phyloP scores from a whole-genome alignment of 2,888 invertebrate species.

The Cataglyphis rosenhaueri region DNA sequence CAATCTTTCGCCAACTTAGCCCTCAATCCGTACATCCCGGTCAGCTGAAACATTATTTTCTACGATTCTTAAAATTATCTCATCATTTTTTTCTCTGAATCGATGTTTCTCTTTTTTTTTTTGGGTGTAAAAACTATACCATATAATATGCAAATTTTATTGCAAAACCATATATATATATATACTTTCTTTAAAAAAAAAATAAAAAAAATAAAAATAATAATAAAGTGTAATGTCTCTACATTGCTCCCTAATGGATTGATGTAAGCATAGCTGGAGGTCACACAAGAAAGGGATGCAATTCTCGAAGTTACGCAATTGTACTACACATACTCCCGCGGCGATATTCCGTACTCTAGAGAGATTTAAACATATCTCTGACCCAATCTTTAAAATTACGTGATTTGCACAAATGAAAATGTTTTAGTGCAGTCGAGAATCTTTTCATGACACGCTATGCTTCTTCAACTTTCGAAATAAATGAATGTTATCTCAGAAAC shows the following conservation, averaged over 20 bases:
- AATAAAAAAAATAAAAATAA: not conserved
- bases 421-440: constrained; percentile 19
- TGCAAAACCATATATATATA: not conserved
- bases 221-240: not conserved
- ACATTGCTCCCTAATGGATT: not conserved
- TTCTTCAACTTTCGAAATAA: constrained; percentile 8
- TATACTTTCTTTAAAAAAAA: not conserved
- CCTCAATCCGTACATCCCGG: not conserved
- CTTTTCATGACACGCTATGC: constrained; percentile 15
- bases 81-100: not conserved
- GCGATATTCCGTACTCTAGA: not conserved
- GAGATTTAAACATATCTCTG: constrained; percentile 25
- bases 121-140: not conserved
- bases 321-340: not conserved
- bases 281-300: not conserved
- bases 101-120: not conserved
- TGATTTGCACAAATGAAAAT: constrained; percentile 30
- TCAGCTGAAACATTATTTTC: not conserved
- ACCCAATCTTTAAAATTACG: constrained; percentile 37
- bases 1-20: constrained; percentile 32
- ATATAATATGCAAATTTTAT: not conserved
- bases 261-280: not conserved
- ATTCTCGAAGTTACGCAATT: constrained; percentile 18
- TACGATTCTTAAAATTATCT: not conserved
- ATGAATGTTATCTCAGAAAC: constrained; percentile 12